phyloP scores from a whole-genome alignment of 2,888 invertebrate species.

The Bhutanitis thaidina region DNA sequence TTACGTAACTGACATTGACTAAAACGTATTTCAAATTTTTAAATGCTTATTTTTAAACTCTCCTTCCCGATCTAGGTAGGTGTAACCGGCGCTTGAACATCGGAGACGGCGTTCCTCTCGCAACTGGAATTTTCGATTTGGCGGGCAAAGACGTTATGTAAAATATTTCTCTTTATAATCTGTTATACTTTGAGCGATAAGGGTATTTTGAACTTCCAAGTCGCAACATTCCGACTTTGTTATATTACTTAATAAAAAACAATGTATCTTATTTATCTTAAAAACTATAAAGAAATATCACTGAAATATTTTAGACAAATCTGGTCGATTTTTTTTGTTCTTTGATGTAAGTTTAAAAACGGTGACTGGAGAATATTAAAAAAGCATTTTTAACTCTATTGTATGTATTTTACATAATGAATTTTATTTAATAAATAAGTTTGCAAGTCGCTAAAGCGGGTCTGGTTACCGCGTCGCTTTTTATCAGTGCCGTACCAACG shows the following conservation, averaged over 20 bases:
- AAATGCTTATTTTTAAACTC: constrained; percentile 12
- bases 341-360: too few species aligned
- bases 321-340: too few species aligned
- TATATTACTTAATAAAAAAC: constrained; percentile 6
- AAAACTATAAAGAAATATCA: background rate
- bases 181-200: constrained; percentile 7
- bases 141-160: constrained; percentile 7
- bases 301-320: too few species aligned
- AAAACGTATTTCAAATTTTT: constrained; percentile 7
- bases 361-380: too few species aligned
- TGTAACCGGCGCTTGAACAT: background rate
- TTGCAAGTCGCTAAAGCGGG: background rate
- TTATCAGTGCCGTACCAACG: constrained; percentile 7
- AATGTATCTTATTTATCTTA: background rate
- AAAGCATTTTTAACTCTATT: too few species aligned
- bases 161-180: constrained; percentile 17
- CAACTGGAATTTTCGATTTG: constrained; percentile 16
- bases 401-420: too few species aligned
- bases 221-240: constrained; percentile 5
- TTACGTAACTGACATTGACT: constrained; percentile 7
- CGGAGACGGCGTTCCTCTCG: background rate
- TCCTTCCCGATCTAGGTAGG: background rate
- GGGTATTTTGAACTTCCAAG: background rate
- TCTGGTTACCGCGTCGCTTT: background rate
- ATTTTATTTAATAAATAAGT: too few species aligned